Evolutionary conservation across 2,888 invertebrate species (phyloP).

Genomic region (Rhamnusium bicolor): DNA sequence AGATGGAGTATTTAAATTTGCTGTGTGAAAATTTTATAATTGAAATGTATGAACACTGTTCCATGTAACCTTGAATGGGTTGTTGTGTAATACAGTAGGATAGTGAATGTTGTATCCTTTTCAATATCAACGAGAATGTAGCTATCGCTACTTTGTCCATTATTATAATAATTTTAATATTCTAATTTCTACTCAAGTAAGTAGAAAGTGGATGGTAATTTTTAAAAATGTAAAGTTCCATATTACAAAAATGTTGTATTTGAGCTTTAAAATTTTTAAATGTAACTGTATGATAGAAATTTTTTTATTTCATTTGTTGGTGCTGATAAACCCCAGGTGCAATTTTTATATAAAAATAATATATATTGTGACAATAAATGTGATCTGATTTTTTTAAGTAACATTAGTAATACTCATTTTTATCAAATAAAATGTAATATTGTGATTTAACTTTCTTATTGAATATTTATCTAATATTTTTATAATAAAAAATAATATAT

Average conservation of each 20-base stretch:
- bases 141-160: conserved; percentile 54
- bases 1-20: conserved; percentile 55
- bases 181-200: conserved; percentile 43
- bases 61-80: conserved; percentile 56
- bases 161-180: conserved; percentile 50
- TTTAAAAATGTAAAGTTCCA: conserved; percentile 46
- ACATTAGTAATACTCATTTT: conserved; percentile 45
- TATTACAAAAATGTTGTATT: conserved; percentile 50
- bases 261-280: conserved; percentile 49
- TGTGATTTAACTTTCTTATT: conserved; percentile 31
- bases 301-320: conserved; percentile 46
- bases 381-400: conserved; percentile 46
- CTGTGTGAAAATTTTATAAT: conserved; percentile 57
- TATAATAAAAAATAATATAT: conserved; percentile 16
- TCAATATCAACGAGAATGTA: conserved; percentile 61
- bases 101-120: conserved; percentile 68
- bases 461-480: conserved; percentile 35
- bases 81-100: conserved; percentile 59
- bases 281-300: conserved; percentile 51
- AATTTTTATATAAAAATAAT: conserved; percentile 33
- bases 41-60: conserved; percentile 51
- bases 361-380: conserved; percentile 51
- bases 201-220: conserved; percentile 13
- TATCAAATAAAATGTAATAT: conserved; percentile 33
- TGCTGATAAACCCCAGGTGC: conserved; percentile 40